A percentile compares a stretch with the other conserved stretches of the same genome.
Evolutionary conservation across 2,113 vertebrate species (phyloP).

Genomic region (Neolamprologus sp.): DNA sequence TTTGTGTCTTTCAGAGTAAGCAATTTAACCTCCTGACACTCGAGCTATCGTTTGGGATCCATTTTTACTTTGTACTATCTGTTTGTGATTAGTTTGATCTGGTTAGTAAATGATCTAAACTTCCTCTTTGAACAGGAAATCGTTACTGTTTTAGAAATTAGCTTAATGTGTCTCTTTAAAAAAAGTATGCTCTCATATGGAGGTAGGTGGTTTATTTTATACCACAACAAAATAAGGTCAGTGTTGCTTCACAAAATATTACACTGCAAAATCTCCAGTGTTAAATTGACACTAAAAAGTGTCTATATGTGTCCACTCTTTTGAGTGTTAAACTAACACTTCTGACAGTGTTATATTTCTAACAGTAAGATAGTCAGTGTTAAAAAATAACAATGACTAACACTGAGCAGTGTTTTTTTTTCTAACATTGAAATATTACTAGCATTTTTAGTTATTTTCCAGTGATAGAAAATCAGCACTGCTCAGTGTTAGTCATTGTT

Average conservation of each 20-base stretch:
- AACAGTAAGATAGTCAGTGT: too few relatives aligned
- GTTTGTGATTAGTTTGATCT: background rate
- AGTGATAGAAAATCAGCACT: too few relatives aligned
- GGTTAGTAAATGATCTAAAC: background rate
- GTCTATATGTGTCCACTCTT: background rate
- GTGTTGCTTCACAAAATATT: background rate
- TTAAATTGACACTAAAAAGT: background rate
- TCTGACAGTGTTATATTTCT: too few relatives aligned
- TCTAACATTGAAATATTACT: too few relatives aligned
- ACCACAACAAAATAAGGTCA: background rate
- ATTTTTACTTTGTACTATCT: background rate
- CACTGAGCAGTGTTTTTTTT: too few relatives aligned
- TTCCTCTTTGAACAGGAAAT: background rate
- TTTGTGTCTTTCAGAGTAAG: background rate
- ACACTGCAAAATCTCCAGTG: background rate
- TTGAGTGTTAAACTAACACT: too few relatives aligned
- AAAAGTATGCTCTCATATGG: background rate
- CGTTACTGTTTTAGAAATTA: background rate
- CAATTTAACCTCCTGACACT: background rate
- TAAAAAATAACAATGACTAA: too few relatives aligned
- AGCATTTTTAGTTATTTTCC: too few relatives aligned
- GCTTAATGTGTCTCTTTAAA: background rate
- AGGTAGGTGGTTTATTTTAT: background rate
- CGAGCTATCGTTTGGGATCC: background rate
- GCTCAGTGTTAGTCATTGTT: too few relatives aligned